Conservation (phyloP, 2,797 vertebrate species). For the Buceros bicornis region DNA sequence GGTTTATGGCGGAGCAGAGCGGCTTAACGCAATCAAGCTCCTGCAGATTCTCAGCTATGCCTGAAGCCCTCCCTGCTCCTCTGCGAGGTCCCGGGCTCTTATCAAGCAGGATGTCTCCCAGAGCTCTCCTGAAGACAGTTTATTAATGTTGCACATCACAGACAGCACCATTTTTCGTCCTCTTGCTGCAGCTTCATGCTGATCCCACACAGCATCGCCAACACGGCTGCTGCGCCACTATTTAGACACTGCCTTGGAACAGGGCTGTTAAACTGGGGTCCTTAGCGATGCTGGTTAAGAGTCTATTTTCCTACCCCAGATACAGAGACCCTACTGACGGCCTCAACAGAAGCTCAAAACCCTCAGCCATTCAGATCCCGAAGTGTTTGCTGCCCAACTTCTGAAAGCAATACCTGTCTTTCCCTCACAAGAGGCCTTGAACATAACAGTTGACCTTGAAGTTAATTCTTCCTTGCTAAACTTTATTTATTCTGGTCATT, state of each 20-base stretch:
- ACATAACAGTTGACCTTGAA: neutral
- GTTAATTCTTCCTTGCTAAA: no score
- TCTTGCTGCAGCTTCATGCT: neutral
- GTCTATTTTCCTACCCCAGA: neutral
- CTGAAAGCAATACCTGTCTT: no score
- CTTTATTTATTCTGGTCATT: neutral
- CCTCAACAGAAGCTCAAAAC: neutral
- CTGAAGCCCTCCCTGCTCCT: neutral
- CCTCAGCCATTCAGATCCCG: neutral
- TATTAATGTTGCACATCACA: neutral
- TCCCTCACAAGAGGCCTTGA: neutral
- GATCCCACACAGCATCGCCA: neutral
- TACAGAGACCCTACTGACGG: neutral
- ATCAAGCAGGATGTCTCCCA: neutral
- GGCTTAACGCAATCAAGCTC: neutral
- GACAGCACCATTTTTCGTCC: neutral
- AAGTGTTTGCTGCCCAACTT: neutral
- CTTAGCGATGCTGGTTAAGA: neutral
- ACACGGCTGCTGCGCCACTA: rapidly evolving
- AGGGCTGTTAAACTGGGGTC: neutral
- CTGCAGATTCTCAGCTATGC: neutral
- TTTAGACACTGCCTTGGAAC: neutral
- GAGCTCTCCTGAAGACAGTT: neutral
- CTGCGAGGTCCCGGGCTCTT: neutral
- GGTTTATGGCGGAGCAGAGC: neutral